Evolutionary conservation across 2,113 vertebrate genomes (phyloP).

Genomic region (Odocoileus hemionus): DNA sequence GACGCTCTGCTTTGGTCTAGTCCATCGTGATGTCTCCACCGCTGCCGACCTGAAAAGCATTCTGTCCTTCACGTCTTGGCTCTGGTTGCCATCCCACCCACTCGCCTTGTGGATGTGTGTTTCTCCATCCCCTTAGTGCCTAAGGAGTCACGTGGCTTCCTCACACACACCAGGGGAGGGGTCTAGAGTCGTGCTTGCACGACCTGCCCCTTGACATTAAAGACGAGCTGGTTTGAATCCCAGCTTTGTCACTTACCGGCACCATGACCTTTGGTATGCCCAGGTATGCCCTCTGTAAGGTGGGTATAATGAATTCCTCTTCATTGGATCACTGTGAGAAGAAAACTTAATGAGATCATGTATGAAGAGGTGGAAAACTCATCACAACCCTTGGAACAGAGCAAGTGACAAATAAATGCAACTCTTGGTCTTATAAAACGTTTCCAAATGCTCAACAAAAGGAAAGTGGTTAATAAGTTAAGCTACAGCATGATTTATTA

Average conservation of each 20-base stretch:
- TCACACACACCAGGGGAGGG: background rate
- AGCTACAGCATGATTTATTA: slow-evolving; percentile 62
- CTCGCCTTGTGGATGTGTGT: background rate
- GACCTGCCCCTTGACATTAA: background rate
- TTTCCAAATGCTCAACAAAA: slow-evolving; percentile 30
- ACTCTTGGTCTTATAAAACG: background rate
- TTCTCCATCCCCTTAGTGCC: background rate
- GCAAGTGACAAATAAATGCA: background rate
- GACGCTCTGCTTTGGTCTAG: background rate
- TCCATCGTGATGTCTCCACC: background rate
- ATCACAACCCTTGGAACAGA: background rate
- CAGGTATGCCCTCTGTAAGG: background rate
- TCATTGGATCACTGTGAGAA: background rate
- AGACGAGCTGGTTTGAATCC: background rate
- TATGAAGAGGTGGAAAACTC: background rate
- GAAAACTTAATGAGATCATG: background rate
- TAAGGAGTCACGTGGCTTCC: background rate
- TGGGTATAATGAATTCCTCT: background rate
- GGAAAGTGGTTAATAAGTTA: slow-evolving; percentile 41
- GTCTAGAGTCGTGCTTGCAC: background rate
- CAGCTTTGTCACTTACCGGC: background rate
- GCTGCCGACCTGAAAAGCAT: background rate
- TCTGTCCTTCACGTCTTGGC: background rate
- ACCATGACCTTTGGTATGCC: background rate
- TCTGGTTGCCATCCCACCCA: no score